Evolutionary conservation across 53 echinoderm and acorn worm species (phyloP).

Genomic region (Zoroaster sp.): DNA sequence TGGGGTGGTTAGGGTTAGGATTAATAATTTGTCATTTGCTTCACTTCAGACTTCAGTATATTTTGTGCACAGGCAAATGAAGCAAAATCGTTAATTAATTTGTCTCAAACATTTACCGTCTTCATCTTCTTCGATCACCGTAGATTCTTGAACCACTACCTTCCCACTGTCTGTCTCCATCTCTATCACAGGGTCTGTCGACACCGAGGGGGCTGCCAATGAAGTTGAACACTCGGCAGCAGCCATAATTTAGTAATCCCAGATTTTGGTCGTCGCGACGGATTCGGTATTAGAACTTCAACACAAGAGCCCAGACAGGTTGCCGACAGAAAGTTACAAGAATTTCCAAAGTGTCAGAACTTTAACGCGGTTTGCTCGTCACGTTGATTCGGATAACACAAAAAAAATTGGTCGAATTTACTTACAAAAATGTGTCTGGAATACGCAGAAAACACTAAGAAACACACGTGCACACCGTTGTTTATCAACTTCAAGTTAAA

Average conservation of each 20-base stretch:
- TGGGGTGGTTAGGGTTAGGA: no score
- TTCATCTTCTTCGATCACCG: constrained; percentile 22
- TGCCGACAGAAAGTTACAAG: background rate
- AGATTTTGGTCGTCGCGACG: background rate
- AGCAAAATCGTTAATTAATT: no score
- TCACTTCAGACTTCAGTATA: no score
- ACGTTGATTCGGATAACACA: background rate
- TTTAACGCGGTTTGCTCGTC: background rate
- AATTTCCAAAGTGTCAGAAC: no score
- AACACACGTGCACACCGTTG: no score
- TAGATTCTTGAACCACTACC: constrained; percentile 26
- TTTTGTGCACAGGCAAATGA: no score
- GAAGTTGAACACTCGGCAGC: constrained; percentile 23
- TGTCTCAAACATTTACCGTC: constrained; percentile 3
- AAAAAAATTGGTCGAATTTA: background rate
- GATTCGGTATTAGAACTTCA: background rate
- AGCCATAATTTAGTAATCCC: background rate
- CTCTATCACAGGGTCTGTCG: constrained; percentile 15
- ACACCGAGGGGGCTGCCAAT: background rate
- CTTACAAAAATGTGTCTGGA: no score
- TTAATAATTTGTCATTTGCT: no score
- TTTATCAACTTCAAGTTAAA: no score
- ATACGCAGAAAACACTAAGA: no score
- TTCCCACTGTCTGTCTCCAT: constrained; percentile 33
- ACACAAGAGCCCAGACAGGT: background rate